phyloP scores from a whole-genome alignment of 2,113 vertebrate species.

The Phrynosoma blainvillii region DNA sequence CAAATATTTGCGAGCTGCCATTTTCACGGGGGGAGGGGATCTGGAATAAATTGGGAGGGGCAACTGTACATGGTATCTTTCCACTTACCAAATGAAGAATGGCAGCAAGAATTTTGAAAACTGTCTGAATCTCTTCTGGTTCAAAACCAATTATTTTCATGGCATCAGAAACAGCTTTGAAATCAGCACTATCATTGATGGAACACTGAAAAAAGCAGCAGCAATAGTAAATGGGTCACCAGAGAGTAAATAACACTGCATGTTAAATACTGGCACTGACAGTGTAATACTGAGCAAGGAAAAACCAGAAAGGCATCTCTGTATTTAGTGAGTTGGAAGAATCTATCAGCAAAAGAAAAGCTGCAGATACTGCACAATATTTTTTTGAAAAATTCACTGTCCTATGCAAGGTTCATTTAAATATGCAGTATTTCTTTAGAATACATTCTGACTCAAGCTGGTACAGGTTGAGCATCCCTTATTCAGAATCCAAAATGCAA shows the following conservation, averaged over 20 bases:
- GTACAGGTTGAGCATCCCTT: no score
- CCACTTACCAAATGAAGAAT: slow-evolving; percentile 93
- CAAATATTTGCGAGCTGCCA: no score
- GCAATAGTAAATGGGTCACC: background rate
- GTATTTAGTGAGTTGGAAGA: background rate
- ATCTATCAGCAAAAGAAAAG: background rate
- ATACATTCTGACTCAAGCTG: no score
- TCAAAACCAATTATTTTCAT: slow-evolving; percentile 99
- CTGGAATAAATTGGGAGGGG: no score
- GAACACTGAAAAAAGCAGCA: slow-evolving; percentile 77
- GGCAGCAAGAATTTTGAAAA: slow-evolving; percentile 92
- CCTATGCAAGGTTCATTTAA: background rate
- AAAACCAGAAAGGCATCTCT: background rate
- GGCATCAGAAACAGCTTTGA: slow-evolving; percentile 93
- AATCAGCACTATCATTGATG: slow-evolving; percentile 90
- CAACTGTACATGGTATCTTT: background rate
- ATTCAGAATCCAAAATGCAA: no score
- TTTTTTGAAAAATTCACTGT: background rate
- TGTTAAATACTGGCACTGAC: background rate
- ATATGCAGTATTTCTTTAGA: no score
- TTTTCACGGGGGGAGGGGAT: no score
- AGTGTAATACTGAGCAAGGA: background rate
- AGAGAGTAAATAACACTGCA: no score
- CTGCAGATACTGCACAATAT: background rate
- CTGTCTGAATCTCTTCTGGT: slow-evolving; percentile 92